Conservation (phyloP, 2,113 vertebrate species). For the Eupsittula cactorum region DNA sequence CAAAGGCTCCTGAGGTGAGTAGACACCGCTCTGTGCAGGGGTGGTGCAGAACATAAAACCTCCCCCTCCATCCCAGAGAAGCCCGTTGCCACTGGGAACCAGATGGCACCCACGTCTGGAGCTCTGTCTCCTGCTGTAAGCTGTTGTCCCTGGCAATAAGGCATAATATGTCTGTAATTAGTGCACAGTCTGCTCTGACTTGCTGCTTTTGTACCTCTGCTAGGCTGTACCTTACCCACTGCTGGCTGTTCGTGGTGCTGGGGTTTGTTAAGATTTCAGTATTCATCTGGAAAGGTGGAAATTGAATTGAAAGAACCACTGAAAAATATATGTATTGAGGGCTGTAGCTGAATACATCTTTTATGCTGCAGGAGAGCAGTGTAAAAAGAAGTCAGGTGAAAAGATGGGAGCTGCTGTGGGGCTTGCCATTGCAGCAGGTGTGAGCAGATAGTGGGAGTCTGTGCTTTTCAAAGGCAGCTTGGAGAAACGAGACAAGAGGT, state of each 20-base stretch:
- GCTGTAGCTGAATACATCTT: not conserved
- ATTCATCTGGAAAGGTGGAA: not conserved
- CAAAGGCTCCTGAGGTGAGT: conserved; percentile 69
- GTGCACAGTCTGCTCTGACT: conserved; percentile 2
- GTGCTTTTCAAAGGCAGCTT: not conserved
- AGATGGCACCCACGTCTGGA: conserved; percentile 56
- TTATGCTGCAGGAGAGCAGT: not conserved
- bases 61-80: conserved; percentile 50
- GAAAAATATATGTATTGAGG: not conserved
- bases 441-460: not conserved
- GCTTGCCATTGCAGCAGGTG: not conserved
- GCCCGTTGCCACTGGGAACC: conserved; percentile 56
- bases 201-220: conserved; percentile 34
- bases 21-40: not conserved
- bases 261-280: not conserved
- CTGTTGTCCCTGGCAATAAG: conserved; percentile 59
- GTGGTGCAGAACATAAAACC: conserved; percentile 14
- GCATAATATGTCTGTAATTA: conserved; percentile 56
- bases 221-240: not conserved
- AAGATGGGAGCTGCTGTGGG: not conserved
- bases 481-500: not conserved
- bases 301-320: not conserved
- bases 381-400: not conserved
- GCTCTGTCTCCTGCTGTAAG: conserved; percentile 50
- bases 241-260: not conserved